Evolutionary conservation across 2,113 vertebrate species (phyloP), one percentile per base, ranked within the genome.

Genomic region (Morone chrysops): DNA sequence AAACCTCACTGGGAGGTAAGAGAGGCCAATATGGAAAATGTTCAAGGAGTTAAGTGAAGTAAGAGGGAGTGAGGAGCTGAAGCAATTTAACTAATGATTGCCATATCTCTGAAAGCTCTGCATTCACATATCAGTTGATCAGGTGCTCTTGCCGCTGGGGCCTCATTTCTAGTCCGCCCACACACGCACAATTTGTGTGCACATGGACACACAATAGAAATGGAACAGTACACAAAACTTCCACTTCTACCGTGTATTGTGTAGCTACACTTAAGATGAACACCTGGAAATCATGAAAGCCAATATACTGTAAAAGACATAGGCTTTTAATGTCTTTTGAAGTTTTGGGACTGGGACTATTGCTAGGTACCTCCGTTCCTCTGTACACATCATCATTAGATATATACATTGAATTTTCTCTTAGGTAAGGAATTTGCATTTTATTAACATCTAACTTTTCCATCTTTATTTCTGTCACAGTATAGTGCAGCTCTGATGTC

Each of bases 71-170:
- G 70, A 82, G 67, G 83, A 86, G 65, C 72, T 13, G 31, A 77
- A 68, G 82, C 81, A 82, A 81, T 92, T 91, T 85, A 88, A 87
- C 80, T 89, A 93, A 88, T 87, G 84, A 88, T 71, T 62, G 70
- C 59, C 60, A 59, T 84, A 74, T 87, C 80, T 84, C 70, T 76
- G 56, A 83, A 82, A 88, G 78, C 71, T 59, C 36, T 51, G 59
- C 61, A 50, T 78, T 78, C 85, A 74, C 80, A 53, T 84, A 80
- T 90, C 83, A 66, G 63, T 81, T 6, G 63, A 83, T 85, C 88
- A 91, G 88, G 80, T 86, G 83, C 81, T 85, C 65, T 70, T 74
- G 65, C 81, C n/a, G 31, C 69, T 8, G 14, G 65, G 73, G 63
- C 70, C 68, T 87, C 78, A 85, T 89, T 80, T 84, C 65, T 48